Evolutionary conservation across 2,888 invertebrate species (phyloP).

Genomic region (Limnephilus auricula): DNA sequence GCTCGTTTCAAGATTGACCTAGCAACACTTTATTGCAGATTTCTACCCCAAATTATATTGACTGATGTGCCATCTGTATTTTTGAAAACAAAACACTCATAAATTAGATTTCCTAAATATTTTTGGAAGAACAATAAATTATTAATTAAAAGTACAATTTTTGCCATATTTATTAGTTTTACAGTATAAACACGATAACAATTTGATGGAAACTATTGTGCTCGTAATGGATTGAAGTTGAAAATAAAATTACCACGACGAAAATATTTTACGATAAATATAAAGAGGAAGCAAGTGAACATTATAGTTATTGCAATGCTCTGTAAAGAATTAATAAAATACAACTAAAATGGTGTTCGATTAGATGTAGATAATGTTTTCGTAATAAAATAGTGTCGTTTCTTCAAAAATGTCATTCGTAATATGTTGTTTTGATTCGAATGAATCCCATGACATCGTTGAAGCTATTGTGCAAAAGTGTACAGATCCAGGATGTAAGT

Average conservation of each 20-base stretch:
- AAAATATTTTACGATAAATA: not conserved
- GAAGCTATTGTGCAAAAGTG: constrained; percentile 88
- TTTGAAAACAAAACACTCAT: not conserved
- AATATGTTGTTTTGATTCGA: constrained; percentile 88
- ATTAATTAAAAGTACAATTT: not conserved
- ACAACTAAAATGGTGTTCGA: not conserved
- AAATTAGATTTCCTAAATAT: constrained; percentile 33
- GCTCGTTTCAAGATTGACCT: not conserved
- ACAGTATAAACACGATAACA: not conserved
- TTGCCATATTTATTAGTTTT: not conserved
- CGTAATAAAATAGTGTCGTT: not conserved
- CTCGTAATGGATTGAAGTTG: not conserved
- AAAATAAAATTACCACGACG: not conserved
- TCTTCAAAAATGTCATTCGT: constrained; percentile 80
- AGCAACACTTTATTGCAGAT: constrained; percentile 24
- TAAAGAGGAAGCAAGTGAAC: not conserved
- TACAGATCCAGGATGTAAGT: constrained; percentile 90
- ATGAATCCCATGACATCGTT: constrained; percentile 85
- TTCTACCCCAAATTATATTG: constrained; percentile 10
- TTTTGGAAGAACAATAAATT: not conserved
- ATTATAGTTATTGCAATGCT: not conserved
- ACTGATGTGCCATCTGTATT: constrained; percentile 27
- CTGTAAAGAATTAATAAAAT: not conserved
- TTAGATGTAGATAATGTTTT: not conserved
- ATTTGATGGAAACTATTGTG: not conserved